Percentiles rank a stretch among this genome's conserved stretches.
These are phyloP conservation scores for Rhagophthalmus giganteus DNA, from an alignment of 2,888 invertebrate genomes.

Conservation along the genomic window DNA sequence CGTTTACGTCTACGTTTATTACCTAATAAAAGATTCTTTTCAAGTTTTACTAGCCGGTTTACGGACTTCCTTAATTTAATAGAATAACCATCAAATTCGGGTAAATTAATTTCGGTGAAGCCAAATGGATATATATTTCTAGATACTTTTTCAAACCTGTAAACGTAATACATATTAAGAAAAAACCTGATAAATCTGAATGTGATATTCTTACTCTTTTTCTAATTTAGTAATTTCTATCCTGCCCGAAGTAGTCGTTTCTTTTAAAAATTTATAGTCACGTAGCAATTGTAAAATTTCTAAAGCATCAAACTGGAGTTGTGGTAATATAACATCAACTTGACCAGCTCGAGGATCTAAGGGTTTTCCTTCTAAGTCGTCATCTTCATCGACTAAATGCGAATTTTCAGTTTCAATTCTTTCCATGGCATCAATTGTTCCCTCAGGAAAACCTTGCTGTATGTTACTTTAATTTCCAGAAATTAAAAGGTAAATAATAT, in stretches of 20 bases:
- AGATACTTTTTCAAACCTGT: conserved; percentile 63
- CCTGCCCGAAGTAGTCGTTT: conserved; percentile 61
- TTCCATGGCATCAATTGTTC: conserved; percentile 68
- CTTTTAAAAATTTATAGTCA: conserved; percentile 56
- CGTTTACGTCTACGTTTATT: conserved; percentile 35
- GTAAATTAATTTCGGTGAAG: conserved; percentile 58
- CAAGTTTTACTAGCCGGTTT: conserved; percentile 48
- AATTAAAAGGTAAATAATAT: conserved; percentile 11
- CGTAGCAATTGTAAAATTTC: conserved; percentile 61
- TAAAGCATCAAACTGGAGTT: conserved; percentile 66
- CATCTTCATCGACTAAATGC: conserved; percentile 46
- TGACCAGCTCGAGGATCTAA: conserved; percentile 80
- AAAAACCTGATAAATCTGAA: background rate
- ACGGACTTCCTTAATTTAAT: conserved; percentile 46
- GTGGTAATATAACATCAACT: conserved; percentile 72
- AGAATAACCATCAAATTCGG: conserved; percentile 41
- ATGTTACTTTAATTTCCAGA: conserved; percentile 22
- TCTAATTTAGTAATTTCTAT: conserved; percentile 60
- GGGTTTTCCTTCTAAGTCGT: conserved; percentile 35
- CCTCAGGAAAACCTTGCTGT: conserved; percentile 73
- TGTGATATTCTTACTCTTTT: conserved; percentile 53
- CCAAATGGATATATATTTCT: conserved; percentile 70
- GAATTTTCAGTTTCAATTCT: conserved; percentile 57
- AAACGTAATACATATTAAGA: conserved; percentile 18
- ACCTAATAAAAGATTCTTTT: conserved; percentile 42